Evolutionary conservation across 1,140 invertebrate species (phyloP), one percentile per base, ranked within the genome.

Genomic region (Drosophila mojavensis): DNA sequence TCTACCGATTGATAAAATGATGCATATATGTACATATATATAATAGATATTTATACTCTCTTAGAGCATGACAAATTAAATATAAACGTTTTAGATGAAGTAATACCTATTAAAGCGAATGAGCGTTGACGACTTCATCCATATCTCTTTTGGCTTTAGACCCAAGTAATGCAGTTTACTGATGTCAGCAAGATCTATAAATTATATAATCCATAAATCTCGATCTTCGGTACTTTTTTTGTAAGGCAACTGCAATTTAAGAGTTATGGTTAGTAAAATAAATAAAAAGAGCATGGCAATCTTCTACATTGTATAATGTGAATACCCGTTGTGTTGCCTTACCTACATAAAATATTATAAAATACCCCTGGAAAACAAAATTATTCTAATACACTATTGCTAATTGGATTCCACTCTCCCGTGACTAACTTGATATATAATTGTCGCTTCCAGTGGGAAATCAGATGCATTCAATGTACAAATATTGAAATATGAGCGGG

Each of bases 381-480:
- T 4, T 76, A 66, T 74, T 56, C 43, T 51, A 53, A 61, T 45
- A 60, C 50, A 7, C 55, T 68, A 6, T 50, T 62, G 67, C 65
- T 43, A 67, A 75, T 75, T 74, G 54, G 56, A 75, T 78, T 26
- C 47, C 73, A 66, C 64, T 81, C 64, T 85, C 53, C 68, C 81
- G 81, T 84, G 81, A 81, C 81, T 60, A 76, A 59, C 17, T 28
- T 10, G n/a, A 61, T 30, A 41, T 28, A 39, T 30, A 33, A n/a
- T 20, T 60, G 24, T 63, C 17, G 30, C 26, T 26, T 43, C 24
- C 10, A 26, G 41, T 30, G 28, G n/a, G 7, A 10, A 30, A 60
- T 28, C 24, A 24, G n/a, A 13, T 20, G 30, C 7, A 20, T 55
- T 36, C 13, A 24, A 24, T 51, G 3, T 30, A 13, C 5, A 30